Evolutionary conservation across 2,113 vertebrate species (phyloP).

Genomic region (Apeltes quadracus): DNA sequence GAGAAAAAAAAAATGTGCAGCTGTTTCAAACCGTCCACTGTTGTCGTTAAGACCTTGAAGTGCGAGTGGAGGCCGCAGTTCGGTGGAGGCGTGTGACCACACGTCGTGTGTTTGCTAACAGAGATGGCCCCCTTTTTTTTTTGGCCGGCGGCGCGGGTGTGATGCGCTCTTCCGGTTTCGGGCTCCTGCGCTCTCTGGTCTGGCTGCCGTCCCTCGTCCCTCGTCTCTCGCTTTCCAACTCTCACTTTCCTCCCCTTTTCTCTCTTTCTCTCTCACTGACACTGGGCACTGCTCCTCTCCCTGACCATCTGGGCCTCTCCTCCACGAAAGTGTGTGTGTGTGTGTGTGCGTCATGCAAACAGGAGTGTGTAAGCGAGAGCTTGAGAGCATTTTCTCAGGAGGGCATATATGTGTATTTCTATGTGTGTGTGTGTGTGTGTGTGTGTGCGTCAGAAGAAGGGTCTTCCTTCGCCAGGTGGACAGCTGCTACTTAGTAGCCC

Average conservation of each 20-base stretch:
- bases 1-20: not conserved
- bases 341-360: conserved; percentile 25
- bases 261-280: conserved; percentile 61
- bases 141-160: conserved; percentile 52
- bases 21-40: not conserved
- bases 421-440: conserved; percentile 24
- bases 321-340: conserved; percentile 43
- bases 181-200: conserved; percentile 60
- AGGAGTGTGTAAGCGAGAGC: conserved; percentile 45
- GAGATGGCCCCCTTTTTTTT: conserved; percentile 42
- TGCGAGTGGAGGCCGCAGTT: conserved; percentile 9
- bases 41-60: conserved; percentile 14
- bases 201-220: conserved; percentile 56
- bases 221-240: conserved; percentile 46
- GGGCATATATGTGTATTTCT: conserved; percentile 56
- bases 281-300: conserved; percentile 73
- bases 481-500: conserved; percentile 81
- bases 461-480: conserved; percentile 80
- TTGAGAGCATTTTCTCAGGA: conserved; percentile 63
- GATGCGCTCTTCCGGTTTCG: conserved; percentile 67
- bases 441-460: conserved; percentile 59
- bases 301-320: conserved; percentile 78
- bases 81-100: conserved; percentile 48
- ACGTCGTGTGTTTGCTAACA: conserved; percentile 63
- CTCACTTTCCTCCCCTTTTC: conserved; percentile 34